These are phyloP conservation scores for Osmerus mordax DNA, from an alignment of 2,113 vertebrate genomes.

Conservation along the genomic window DNA sequence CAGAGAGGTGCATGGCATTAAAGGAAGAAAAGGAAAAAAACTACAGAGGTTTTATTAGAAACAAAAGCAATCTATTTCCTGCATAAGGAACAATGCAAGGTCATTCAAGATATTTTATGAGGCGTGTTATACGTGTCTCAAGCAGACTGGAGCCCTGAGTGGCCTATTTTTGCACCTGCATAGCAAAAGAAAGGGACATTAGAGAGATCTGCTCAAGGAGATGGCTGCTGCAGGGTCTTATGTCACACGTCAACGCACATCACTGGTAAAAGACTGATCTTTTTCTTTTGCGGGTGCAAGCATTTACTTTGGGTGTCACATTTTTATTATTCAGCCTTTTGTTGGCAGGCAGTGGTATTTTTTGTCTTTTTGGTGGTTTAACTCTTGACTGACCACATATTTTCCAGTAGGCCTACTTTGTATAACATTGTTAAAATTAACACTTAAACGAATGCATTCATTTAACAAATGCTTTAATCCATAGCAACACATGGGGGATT, in stretches of 20 bases:
- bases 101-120: slow-evolving; percentile 15
- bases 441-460: too few relatives aligned
- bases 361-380: not conserved
- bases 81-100: slow-evolving; percentile 17
- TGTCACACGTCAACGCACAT: not conserved
- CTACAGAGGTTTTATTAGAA: not conserved
- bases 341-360: not conserved
- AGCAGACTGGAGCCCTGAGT: slow-evolving; percentile 1
- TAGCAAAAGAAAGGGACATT: not conserved
- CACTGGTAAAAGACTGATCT: not conserved
- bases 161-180: not conserved
- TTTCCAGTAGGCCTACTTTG: too few relatives aligned
- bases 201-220: not conserved
- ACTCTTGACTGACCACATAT: too few relatives aligned
- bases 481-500: too few relatives aligned
- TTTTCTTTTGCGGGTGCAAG: slow-evolving; percentile 1
- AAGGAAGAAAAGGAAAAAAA: too few relatives aligned
- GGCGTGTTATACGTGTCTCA: slow-evolving; percentile 3
- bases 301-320: not conserved
- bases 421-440: too few relatives aligned
- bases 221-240: not conserved
- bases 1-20: not conserved
- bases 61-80: slow-evolving; percentile 1
- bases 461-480: too few relatives aligned
- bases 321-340: not conserved